phyloP scores from a whole-genome alignment of 1,140 invertebrate genomes.

The Drosophila lini region DNA sequence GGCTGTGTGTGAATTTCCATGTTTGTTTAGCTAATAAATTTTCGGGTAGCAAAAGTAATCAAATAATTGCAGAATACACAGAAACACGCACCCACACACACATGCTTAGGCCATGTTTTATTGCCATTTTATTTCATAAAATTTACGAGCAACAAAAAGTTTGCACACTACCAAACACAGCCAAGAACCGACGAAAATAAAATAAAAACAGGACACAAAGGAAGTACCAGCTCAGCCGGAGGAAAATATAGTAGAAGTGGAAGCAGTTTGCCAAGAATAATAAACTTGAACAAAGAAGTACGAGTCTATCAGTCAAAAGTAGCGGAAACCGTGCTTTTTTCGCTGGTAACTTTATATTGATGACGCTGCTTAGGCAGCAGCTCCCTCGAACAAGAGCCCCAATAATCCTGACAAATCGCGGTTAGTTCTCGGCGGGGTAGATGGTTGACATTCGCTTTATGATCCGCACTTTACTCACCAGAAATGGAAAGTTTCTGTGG shows the following conservation, averaged over 20 bases:
- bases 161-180: conserved; percentile 37
- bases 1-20: conserved; percentile 55
- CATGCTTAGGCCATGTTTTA: conserved; percentile 70
- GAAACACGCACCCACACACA: conserved; percentile 21
- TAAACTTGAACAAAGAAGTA: conserved; percentile 47
- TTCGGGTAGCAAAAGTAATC: conserved; percentile 73
- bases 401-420: conserved; percentile 53
- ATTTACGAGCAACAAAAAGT: conserved; percentile 79
- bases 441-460: conserved; percentile 27
- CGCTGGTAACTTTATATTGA: conserved; percentile 39
- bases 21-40: conserved; percentile 81
- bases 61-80: conserved; percentile 79
- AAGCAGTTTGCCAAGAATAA: conserved; percentile 43
- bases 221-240: conserved; percentile 17
- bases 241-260: conserved; percentile 31
- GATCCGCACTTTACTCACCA: conserved; percentile 35
- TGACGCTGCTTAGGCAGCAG: conserved; percentile 25
- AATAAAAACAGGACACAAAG: conserved; percentile 33
- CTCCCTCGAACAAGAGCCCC: neutral
- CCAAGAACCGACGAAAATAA: neutral
- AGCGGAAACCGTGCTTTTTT: conserved; percentile 34
- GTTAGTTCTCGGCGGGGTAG: neutral
- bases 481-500: neutral
- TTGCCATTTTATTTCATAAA: conserved; percentile 81
- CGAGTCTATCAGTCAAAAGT: conserved; percentile 54